A percentile compares a stretch with the other conserved stretches of the same genome.
These are phyloP conservation scores for Clitarchus hookeri DNA, from an alignment of 2,888 invertebrate genomes.

Conservation along the genomic window DNA sequence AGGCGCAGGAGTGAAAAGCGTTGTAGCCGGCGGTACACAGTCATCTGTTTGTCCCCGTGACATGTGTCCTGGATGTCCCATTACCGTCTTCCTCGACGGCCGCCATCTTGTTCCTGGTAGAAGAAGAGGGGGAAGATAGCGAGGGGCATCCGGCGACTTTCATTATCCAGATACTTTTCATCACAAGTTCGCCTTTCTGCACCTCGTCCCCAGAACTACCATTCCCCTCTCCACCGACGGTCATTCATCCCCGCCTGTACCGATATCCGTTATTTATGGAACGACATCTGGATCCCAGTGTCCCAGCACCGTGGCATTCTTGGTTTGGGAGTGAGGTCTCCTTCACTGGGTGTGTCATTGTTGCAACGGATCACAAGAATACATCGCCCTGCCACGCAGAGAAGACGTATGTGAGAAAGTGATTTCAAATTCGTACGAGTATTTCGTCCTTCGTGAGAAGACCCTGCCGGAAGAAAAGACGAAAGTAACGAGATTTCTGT, in stretches of 20 bases:
- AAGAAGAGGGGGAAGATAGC: too few species aligned
- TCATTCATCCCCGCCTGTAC: too few species aligned
- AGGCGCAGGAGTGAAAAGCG: not conserved
- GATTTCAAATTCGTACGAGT: not conserved
- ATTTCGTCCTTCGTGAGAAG: not conserved
- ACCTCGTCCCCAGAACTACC: not conserved
- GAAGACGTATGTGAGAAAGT: not conserved
- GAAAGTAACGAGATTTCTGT: not conserved
- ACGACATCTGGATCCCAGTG: not conserved
- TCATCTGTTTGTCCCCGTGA: not conserved
- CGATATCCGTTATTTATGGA: not conserved
- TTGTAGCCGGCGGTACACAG: not conserved
- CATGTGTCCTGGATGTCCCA: not conserved
- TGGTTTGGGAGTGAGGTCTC: not conserved
- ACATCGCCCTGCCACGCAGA: too few species aligned
- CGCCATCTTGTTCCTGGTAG: not conserved
- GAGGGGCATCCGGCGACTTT: not conserved
- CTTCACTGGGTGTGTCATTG: not conserved
- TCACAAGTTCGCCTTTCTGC: too few species aligned
- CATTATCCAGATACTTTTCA: conserved; percentile 4
- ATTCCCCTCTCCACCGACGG: not conserved
- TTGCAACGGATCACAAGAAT: not conserved
- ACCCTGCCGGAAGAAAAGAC: not conserved
- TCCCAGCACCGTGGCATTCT: not conserved
- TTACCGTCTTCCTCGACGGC: too few species aligned